Evolutionary conservation across 2,888 invertebrate species (phyloP).

Genomic region (Pheosia tremula): DNA sequence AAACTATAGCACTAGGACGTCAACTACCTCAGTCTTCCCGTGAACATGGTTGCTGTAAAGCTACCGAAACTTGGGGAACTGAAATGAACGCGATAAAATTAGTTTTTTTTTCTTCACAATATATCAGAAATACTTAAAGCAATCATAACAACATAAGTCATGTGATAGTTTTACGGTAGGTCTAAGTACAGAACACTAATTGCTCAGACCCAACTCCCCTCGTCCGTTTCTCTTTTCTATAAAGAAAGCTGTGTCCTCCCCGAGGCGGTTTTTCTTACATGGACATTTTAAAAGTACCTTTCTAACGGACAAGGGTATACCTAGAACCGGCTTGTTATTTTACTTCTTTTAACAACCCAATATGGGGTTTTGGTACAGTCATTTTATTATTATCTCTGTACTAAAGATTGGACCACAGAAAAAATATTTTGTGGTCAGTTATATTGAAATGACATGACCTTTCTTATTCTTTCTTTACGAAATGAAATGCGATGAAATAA

Average conservation of each 20-base stretch:
- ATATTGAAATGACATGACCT: background rate
- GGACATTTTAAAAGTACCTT: background rate
- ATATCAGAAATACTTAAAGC: conserved; percentile 14
- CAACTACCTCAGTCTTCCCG: no score
- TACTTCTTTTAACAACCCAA: background rate
- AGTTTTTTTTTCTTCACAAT: no score
- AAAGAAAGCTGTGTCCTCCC: background rate
- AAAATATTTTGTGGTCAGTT: background rate
- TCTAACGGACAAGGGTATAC: background rate
- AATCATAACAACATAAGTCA: background rate
- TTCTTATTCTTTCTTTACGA: no score
- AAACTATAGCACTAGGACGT: no score
- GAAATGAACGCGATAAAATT: no score
- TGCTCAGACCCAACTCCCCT: background rate
- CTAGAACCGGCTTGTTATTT: background rate
- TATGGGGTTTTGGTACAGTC: background rate
- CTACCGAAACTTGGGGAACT: no score
- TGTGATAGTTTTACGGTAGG: background rate
- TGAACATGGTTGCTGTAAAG: no score
- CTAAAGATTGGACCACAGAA: background rate
- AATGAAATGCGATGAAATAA: no score
- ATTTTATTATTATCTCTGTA: background rate
- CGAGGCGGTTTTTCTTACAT: background rate
- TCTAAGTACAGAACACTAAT: background rate
- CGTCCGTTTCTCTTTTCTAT: background rate